Evolutionary conservation across 2,113 vertebrate genomes (phyloP).

Genomic region (Erinaceus europaeus): DNA sequence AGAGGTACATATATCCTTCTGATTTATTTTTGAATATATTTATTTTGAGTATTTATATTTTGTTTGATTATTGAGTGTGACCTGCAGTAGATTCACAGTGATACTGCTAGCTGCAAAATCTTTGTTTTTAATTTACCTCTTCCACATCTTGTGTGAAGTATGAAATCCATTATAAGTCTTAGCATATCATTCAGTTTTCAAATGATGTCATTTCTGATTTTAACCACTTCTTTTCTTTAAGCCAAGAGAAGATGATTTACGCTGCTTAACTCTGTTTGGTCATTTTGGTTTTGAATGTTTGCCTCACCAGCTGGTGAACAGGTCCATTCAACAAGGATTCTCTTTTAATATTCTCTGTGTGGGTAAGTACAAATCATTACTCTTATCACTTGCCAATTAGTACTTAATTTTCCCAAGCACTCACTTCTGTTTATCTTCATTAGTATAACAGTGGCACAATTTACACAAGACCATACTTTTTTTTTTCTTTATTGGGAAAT

Average conservation of each 20-base stretch:
- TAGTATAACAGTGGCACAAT: neutral
- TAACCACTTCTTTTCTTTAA: conserved; percentile 60
- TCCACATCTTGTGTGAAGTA: neutral
- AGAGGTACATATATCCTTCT: no score
- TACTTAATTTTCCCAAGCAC: neutral
- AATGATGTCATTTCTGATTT: neutral
- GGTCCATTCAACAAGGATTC: conserved; percentile 90
- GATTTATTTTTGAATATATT: no score
- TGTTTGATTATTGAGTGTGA: no score
- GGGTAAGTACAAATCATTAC: conserved; percentile 81
- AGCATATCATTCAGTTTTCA: neutral
- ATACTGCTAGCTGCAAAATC: neutral
- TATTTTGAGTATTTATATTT: no score
- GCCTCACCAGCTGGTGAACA: conserved; percentile 91
- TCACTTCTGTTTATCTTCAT: neutral
- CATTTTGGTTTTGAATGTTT: conserved; percentile 94
- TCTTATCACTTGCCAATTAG: neutral
- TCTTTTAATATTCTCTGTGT: conserved; percentile 95
- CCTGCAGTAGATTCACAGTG: neutral
- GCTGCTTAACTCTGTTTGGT: conserved; percentile 84
- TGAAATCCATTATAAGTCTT: neutral
- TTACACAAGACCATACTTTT: neutral
- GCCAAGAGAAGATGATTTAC: conserved; percentile 81
- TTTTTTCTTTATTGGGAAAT: no score
- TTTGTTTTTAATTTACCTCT: neutral